Conservation (phyloP, 1,140 invertebrate genomes). For the Calliphora vicina region DNA sequence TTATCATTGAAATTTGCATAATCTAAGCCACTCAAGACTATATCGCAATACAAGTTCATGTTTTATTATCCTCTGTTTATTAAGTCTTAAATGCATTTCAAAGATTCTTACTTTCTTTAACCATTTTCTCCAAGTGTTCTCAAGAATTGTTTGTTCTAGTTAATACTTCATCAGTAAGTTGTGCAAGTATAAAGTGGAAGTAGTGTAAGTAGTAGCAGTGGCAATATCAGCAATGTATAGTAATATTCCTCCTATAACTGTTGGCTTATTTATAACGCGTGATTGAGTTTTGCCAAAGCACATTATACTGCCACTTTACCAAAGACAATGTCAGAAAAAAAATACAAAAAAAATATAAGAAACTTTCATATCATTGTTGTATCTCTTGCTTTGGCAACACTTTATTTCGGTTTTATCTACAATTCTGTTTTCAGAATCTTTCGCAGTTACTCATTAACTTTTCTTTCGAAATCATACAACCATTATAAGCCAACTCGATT, state of each 20-base stretch:
- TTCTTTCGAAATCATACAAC: background rate
- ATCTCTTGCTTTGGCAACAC: background rate
- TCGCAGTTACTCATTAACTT: conserved; percentile 24
- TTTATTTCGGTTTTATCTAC: background rate
- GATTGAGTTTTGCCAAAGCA: background rate
- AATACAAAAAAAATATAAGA: background rate
- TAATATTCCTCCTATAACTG: background rate
- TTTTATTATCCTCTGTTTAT: too few relatives aligned
- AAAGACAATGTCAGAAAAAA: background rate
- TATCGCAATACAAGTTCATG: too few relatives aligned
- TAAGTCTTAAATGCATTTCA: too few relatives aligned
- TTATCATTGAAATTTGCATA: too few relatives aligned
- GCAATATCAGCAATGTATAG: background rate
- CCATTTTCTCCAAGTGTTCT: background rate
- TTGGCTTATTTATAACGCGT: conserved; percentile 2
- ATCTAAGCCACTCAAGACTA: too few relatives aligned
- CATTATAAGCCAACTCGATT: conserved; percentile 22
- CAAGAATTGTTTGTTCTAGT: background rate
- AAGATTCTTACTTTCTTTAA: background rate
- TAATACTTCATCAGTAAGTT: background rate
- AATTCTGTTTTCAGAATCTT: background rate
- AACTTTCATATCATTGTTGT: background rate
- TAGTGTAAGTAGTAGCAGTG: background rate
- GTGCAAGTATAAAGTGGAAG: background rate
- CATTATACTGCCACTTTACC: background rate